Conservation (phyloP, 2,888 invertebrate species). For the Cosmia trapezina region DNA sequence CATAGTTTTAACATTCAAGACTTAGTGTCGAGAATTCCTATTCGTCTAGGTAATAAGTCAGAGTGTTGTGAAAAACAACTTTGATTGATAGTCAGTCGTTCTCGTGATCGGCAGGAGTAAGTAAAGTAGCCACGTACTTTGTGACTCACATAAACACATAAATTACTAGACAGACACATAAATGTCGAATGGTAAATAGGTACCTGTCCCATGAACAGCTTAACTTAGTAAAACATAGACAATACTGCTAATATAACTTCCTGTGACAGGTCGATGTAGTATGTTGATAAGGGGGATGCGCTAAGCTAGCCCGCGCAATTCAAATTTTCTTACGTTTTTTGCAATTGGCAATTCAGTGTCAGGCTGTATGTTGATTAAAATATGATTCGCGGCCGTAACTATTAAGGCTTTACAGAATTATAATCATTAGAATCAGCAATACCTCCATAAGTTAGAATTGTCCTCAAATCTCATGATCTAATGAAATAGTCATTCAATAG, state of each 20-base stretch:
- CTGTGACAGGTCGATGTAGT: background rate
- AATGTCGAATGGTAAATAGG: constrained; percentile 8
- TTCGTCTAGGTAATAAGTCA: constrained; percentile 54
- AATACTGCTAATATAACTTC: background rate
- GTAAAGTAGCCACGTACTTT: constrained; percentile 34
- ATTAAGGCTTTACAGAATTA: too few species aligned
- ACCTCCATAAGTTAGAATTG: too few species aligned
- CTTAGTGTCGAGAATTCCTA: constrained; percentile 46
- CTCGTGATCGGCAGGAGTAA: constrained; percentile 26
- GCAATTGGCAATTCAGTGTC: too few species aligned
- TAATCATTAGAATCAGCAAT: too few species aligned
- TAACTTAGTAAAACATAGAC: background rate
- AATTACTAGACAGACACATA: constrained; percentile 11
- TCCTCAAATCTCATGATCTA: too few species aligned
- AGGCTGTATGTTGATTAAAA: too few species aligned
- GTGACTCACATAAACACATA: constrained; percentile 22
- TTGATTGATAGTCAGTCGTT: constrained; percentile 49
- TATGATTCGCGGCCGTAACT: too few species aligned
- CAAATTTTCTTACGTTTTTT: too few species aligned
- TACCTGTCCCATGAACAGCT: background rate
- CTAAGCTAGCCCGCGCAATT: too few species aligned
- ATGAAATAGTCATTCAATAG: too few species aligned
- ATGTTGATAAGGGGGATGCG: too few species aligned
- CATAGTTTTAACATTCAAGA: constrained; percentile 53
- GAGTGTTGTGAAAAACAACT: constrained; percentile 56